Evolutionary conservation across 2,888 invertebrate genomes (phyloP).

Genomic region (Habrosyne pyritoides): DNA sequence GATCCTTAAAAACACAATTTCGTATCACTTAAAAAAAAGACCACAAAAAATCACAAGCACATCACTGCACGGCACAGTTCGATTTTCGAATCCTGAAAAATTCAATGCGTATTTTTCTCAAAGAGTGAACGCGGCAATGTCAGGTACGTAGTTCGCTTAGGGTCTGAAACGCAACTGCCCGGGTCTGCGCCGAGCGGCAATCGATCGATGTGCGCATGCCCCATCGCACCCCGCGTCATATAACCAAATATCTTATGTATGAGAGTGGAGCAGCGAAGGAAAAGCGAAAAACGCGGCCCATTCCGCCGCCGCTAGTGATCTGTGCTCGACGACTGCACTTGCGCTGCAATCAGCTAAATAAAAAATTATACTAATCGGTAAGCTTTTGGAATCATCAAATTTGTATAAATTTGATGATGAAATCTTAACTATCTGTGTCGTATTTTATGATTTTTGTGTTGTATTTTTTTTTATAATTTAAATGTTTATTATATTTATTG

Average conservation of each 20-base stretch:
- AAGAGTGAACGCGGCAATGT: conserved; percentile 47
- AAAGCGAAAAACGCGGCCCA: conserved; percentile 57
- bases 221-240: conserved; percentile 59
- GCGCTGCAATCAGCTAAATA: background rate
- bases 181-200: conserved; percentile 60
- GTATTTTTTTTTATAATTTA: background rate
- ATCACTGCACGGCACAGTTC: conserved; percentile 40
- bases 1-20: conserved; percentile 25
- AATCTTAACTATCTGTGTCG: too few relatives aligned
- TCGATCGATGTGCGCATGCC: conserved; percentile 77
- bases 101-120: conserved; percentile 68
- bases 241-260: conserved; percentile 80
- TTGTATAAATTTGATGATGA: too few relatives aligned
- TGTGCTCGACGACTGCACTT: conserved; percentile 15
- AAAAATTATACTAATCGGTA: background rate
- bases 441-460: background rate
- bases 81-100: conserved; percentile 31
- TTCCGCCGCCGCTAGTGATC: conserved; percentile 34
- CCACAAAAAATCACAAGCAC: conserved; percentile 44
- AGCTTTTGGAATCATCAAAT: background rate
- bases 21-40: conserved; percentile 26
- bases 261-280: conserved; percentile 40
- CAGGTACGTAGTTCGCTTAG: conserved; percentile 41
- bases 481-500: background rate
- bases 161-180: conserved; percentile 66